phyloP scores from a whole-genome alignment of 1,140 invertebrate genomes.

The Chelonus insularis region DNA sequence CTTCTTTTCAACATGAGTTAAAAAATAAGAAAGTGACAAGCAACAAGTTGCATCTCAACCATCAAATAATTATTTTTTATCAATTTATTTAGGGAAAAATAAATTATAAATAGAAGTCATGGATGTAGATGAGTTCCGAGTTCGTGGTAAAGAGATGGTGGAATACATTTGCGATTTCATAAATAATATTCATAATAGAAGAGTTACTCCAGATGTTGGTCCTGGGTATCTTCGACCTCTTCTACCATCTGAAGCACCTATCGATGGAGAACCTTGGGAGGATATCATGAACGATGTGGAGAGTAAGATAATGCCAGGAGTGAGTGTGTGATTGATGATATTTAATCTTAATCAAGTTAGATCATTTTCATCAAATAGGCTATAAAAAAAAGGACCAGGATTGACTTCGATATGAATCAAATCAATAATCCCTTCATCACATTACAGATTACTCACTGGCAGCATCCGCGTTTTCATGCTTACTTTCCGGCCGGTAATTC shows the following conservation, averaged over 20 bases:
- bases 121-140: conserved; percentile 88
- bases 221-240: conserved; percentile 87
- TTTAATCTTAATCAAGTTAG: too few relatives aligned
- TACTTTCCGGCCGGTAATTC: conserved; percentile 96
- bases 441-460: conserved; percentile 96
- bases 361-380: too few relatives aligned
- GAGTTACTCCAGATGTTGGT: conserved; percentile 89
- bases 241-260: conserved; percentile 82
- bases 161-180: conserved; percentile 97
- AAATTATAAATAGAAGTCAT: conserved; percentile 58
- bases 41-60: too few relatives aligned
- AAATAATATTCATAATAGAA: conserved; percentile 77
- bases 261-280: conserved; percentile 87
- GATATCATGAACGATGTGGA: conserved; percentile 94
- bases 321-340: conserved; percentile 62
- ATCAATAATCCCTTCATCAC: too few relatives aligned
- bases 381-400: too few relatives aligned
- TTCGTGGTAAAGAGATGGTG: conserved; percentile 92
- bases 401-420: too few relatives aligned
- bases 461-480: conserved; percentile 94
- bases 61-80: neutral
- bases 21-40: too few relatives aligned
- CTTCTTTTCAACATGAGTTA: too few relatives aligned
- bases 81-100: neutral
- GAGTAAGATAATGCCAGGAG: conserved; percentile 95